Evolutionary conservation across 2,797 vertebrate genomes (phyloP).

Genomic region (Australoheros facetus): DNA sequence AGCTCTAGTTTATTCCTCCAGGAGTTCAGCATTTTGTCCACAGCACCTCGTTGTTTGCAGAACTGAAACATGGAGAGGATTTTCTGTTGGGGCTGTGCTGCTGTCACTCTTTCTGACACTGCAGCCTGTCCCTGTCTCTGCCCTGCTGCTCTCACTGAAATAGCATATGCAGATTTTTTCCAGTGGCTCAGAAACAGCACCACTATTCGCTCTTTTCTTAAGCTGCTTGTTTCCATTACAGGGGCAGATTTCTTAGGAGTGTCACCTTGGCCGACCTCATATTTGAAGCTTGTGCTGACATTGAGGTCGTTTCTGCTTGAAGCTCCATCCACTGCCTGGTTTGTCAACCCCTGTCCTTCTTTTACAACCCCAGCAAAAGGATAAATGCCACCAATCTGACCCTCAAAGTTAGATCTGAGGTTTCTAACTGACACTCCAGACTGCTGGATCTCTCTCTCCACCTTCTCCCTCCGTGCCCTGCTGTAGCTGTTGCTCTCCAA

Average conservation of each 20-base stretch:
- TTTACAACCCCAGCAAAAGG: conserved; percentile 75
- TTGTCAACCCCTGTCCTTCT: conserved; percentile 29
- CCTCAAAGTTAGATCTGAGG: conserved; percentile 89
- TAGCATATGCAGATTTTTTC: conserved; percentile 89
- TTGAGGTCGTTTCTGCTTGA: conserved; percentile 49
- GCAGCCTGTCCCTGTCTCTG: conserved; percentile 58
- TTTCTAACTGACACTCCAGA: conserved; percentile 89
- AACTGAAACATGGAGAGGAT: conserved; percentile 77
- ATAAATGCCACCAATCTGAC: conserved; percentile 73
- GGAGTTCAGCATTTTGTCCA: conserved; percentile 84
- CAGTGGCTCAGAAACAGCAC: conserved; percentile 94
- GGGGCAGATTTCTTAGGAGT: conserved; percentile 7
- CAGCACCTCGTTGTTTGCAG: conserved; percentile 81
- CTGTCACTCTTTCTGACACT: background rate
- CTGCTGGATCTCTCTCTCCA: conserved; percentile 87
- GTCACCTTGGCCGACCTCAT: background rate
- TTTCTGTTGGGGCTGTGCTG: conserved; percentile 26
- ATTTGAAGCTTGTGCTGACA: conserved; percentile 65
- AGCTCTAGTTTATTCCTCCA: conserved; percentile 82
- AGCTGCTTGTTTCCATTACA: conserved; percentile 78
- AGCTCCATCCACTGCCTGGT: background rate
- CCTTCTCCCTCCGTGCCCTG: conserved; percentile 70
- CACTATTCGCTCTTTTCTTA: conserved; percentile 92
- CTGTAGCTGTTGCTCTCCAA: conserved; percentile 73
- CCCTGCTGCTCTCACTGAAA: conserved; percentile 74